A percentile compares a stretch with the other conserved stretches of the same genome.
Evolutionary conservation across 2,888 invertebrate species (phyloP).

Genomic region (Steinernema hermaphroditum): DNA sequence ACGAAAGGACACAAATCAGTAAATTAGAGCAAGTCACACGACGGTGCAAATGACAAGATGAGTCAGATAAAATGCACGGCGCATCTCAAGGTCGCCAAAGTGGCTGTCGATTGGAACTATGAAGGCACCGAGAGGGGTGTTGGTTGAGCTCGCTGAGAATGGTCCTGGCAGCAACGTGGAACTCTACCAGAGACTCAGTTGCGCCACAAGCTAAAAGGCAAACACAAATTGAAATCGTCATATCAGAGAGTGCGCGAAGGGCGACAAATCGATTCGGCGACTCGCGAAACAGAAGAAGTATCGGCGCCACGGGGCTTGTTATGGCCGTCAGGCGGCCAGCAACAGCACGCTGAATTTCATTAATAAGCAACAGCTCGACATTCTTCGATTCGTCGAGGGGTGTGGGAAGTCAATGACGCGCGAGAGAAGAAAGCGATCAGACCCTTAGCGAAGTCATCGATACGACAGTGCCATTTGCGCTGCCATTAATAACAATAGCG

Average conservation of each 20-base stretch:
- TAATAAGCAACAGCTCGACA: constrained; percentile 19
- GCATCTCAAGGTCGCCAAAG: constrained; percentile 11
- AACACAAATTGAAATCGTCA: constrained; percentile 31
- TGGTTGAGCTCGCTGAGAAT: neutral
- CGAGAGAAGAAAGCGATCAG: neutral
- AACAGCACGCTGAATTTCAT: constrained; percentile 23
- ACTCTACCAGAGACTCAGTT: constrained; percentile 4
- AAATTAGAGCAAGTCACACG: constrained; percentile 14
- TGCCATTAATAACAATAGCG: constrained; percentile 13
- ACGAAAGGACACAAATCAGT: neutral
- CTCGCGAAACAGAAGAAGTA: neutral
- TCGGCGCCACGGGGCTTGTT: neutral
- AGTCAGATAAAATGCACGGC: constrained; percentile 16
- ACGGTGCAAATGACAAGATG: constrained; percentile 28
- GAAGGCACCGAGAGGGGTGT: neutral
- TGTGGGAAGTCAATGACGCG: neutral
- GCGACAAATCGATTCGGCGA: constrained; percentile 25
- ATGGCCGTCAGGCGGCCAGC: neutral
- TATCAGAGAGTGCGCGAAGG: constrained; percentile 29
- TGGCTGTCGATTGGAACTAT: neutral
- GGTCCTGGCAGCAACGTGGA: neutral
- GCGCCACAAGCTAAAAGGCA: constrained; percentile 28
- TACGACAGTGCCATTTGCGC: neutral
- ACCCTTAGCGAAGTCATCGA: neutral
- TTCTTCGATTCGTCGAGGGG: neutral